Percentiles rank a stretch among this genome's conserved stretches.
Evolutionary conservation across 2,797 vertebrate species (phyloP).

Genomic region (Thunnus albacares): DNA sequence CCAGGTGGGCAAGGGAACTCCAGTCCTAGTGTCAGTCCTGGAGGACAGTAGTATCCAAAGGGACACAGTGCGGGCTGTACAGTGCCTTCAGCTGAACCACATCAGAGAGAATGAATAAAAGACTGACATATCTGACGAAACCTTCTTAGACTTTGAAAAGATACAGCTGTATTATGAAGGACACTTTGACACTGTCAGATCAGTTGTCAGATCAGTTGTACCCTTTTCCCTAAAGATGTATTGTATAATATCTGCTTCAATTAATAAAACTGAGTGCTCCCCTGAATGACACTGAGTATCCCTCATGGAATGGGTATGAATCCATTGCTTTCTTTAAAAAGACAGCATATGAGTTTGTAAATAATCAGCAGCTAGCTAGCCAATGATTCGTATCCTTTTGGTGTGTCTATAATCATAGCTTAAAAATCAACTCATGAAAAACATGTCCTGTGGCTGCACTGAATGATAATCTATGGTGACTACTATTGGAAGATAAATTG

Average conservation of each 20-base stretch:
- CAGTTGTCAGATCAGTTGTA: neutral
- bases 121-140: neutral
- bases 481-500: neutral
- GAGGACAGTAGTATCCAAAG: slow-evolving; percentile 86
- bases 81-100: slow-evolving; percentile 79
- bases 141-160: neutral
- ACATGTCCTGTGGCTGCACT: slow-evolving; percentile 9
- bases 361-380: neutral
- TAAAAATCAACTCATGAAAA: slow-evolving; percentile 18
- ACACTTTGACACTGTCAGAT: slow-evolving; percentile 3
- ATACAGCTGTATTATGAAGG: neutral
- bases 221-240: slow-evolving; percentile 12
- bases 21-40: slow-evolving; percentile 78
- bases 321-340: slow-evolving; percentile 29
- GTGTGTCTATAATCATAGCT: slow-evolving; percentile 5
- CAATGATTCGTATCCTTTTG: slow-evolving; percentile 2
- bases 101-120: slow-evolving; percentile 8
- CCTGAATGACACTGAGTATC: slow-evolving; percentile 8
- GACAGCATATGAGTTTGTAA: neutral
- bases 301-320: neutral
- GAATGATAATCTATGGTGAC: neutral
- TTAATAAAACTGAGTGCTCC: slow-evolving; percentile 8
- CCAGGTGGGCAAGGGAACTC: slow-evolving; percentile 88
- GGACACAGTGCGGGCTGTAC: slow-evolving; percentile 81
- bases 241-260: slow-evolving; percentile 1